phyloP scores from a whole-genome alignment of 2,888 invertebrate genomes.

The Lithophane ornitopus region DNA sequence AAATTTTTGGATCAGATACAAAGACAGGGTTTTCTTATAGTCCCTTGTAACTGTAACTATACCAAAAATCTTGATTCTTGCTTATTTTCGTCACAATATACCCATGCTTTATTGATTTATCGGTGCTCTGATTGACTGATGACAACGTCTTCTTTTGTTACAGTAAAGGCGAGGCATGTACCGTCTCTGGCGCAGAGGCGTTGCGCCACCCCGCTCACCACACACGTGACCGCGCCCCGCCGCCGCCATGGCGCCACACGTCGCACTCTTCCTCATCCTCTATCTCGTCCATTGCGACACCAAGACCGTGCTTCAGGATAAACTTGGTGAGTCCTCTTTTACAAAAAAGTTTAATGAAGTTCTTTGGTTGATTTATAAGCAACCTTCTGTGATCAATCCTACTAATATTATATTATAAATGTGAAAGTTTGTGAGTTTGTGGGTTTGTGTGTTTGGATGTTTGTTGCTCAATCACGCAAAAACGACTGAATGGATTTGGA shows the following conservation, averaged over 20 bases:
- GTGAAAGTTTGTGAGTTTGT: too few relatives aligned
- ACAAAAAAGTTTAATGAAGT: not conserved
- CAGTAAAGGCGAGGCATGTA: constrained; percentile 63
- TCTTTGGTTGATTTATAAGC: not conserved
- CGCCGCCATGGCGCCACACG: constrained; percentile 82
- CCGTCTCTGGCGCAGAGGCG: constrained; percentile 66
- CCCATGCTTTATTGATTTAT: not conserved
- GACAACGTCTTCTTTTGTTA: constrained; percentile 32
- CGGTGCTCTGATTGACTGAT: not conserved
- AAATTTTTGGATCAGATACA: not conserved
- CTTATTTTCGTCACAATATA: not conserved
- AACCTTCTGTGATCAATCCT: not conserved
- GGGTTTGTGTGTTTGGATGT: too few relatives aligned
- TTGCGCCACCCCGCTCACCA: constrained; percentile 57
- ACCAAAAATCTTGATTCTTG: not conserved
- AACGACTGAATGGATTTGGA: too few relatives aligned
- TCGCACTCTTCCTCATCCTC: constrained; percentile 83
- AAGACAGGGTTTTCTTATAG: not conserved
- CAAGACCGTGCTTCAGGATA: constrained; percentile 86
- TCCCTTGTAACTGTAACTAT: not conserved
- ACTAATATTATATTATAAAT: too few relatives aligned
- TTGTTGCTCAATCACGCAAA: too few relatives aligned
- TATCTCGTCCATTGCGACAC: constrained; percentile 87
- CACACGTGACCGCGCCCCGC: constrained; percentile 69
- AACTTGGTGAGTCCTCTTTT: constrained; percentile 80